phyloP scores from a whole-genome alignment of 2,113 vertebrate genomes.

The Anas platyrhynchos region DNA sequence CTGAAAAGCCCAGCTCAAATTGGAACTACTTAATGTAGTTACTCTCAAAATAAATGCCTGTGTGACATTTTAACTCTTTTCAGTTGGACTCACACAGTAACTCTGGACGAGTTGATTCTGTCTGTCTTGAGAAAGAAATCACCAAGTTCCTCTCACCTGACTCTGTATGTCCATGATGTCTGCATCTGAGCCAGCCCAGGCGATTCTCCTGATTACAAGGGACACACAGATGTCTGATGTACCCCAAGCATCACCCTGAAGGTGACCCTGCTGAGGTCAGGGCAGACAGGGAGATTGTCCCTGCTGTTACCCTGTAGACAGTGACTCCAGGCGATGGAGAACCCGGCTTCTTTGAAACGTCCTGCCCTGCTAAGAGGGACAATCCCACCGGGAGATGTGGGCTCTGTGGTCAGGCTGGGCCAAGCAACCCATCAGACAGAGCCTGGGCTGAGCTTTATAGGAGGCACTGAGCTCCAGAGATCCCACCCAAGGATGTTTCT shows the following conservation, averaged over 20 bases:
- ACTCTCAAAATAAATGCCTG: neutral
- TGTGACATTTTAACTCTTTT: neutral
- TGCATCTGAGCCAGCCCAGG: neutral
- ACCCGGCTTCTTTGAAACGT: neutral
- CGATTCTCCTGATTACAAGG: neutral
- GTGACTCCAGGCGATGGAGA: neutral
- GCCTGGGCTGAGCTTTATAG: neutral
- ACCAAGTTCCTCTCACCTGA: neutral
- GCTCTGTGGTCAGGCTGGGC: neutral
- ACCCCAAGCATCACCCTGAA: neutral
- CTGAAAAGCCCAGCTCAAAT: neutral
- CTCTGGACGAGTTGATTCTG: neutral
- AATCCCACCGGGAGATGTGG: neutral
- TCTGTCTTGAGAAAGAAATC: neutral
- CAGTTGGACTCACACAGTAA: neutral
- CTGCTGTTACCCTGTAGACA: neutral
- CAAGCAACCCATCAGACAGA: neutral
- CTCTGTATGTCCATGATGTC: neutral
- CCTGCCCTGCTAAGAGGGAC: neutral
- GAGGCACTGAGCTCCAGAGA: neutral
- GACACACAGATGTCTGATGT: accelerated
- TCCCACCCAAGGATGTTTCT: neutral
- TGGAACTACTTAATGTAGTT: neutral
- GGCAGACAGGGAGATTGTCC: neutral
- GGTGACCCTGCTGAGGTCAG: accelerated